Conservation (phyloP, 2,797 vertebrate genomes). For the Sus cebifrons region DNA sequence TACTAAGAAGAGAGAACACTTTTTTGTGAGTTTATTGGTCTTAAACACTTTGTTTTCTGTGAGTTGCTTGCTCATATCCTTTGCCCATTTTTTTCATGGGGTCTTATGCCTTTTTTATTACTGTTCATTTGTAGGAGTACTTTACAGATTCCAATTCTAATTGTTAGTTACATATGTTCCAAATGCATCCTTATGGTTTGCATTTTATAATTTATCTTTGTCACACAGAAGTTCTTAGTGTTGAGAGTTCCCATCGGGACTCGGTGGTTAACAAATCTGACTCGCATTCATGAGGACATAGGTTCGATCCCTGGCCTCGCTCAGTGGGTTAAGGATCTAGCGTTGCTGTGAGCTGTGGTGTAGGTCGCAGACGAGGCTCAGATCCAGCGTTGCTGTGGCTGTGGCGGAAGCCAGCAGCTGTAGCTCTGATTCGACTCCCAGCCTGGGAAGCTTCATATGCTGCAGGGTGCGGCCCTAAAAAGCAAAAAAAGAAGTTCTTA, state of each 20-base stretch:
- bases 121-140: slow-evolving; percentile 60
- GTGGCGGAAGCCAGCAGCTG: no score
- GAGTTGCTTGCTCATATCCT: slow-evolving; percentile 82
- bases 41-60: slow-evolving; percentile 62
- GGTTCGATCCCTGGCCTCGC: no score
- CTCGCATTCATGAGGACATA: no score
- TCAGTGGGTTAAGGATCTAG: no score
- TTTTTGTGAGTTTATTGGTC: slow-evolving; percentile 70
- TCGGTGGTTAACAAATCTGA: no score
- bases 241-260: not conserved
- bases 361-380: no score
- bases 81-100: slow-evolving; percentile 63
- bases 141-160: slow-evolving; percentile 47
- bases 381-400: no score
- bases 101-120: slow-evolving; percentile 62
- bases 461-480: no score
- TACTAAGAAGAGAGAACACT: slow-evolving; percentile 77
- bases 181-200: slow-evolving; percentile 49
- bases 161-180: slow-evolving; percentile 58
- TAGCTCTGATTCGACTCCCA: no score
- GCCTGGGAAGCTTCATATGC: no score
- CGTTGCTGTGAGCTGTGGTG: no score
- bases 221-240: slow-evolving; percentile 4
- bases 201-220: slow-evolving; percentile 13
- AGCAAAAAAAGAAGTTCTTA: not conserved